phyloP scores from a whole-genome alignment of 1,140 invertebrate species.

The Sinonovacula constricta region DNA sequence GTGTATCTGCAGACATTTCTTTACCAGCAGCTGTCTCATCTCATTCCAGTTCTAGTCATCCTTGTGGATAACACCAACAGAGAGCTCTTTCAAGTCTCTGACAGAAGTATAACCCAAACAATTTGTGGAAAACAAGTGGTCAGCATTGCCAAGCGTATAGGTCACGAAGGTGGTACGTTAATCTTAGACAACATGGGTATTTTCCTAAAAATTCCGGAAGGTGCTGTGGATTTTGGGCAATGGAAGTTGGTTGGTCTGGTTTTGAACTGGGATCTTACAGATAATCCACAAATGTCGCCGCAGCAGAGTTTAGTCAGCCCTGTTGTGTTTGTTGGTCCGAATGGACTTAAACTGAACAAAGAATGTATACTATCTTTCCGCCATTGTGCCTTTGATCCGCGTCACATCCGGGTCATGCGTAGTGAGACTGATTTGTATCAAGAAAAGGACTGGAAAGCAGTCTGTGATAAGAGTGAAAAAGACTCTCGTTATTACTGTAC shows the following conservation, averaged over 20 bases:
- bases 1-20: too few relatives aligned
- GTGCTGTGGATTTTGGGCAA: constrained; percentile 51
- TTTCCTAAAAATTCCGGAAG: constrained; percentile 59
- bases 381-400: constrained; percentile 65
- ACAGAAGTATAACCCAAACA: constrained; percentile 51
- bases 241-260: constrained; percentile 58
- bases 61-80: constrained; percentile 1
- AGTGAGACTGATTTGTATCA: constrained; percentile 64
- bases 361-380: constrained; percentile 59
- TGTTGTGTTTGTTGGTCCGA: constrained; percentile 67
- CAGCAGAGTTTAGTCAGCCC: constrained; percentile 64
- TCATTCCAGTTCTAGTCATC: too few relatives aligned
- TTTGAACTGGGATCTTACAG: constrained; percentile 67
- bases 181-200: constrained; percentile 67
- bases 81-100: constrained; percentile 45
- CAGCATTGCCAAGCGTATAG: constrained; percentile 52
- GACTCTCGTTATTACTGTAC: constrained; percentile 44
- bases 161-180: constrained; percentile 54
- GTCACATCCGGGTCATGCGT: constrained; percentile 59
- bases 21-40: too few relatives aligned
- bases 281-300: constrained; percentile 60
- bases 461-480: constrained; percentile 37
- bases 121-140: constrained; percentile 60
- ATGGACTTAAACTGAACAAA: constrained; percentile 61
- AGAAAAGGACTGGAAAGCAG: constrained; percentile 54